Conservation (phyloP, 1,140 invertebrate species). For the Zophobas morio region DNA sequence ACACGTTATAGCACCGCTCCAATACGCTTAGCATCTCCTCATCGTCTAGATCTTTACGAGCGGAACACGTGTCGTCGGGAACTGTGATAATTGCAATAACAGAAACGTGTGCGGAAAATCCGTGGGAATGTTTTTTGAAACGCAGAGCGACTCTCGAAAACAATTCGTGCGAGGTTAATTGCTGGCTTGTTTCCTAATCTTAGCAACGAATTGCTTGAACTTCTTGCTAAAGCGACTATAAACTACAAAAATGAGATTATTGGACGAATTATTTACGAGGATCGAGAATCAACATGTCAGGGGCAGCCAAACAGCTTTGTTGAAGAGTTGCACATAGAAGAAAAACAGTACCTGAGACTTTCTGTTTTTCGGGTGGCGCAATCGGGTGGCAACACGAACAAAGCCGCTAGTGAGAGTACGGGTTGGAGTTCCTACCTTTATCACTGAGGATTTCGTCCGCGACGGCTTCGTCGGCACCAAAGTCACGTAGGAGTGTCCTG, state of each 20-base stretch:
- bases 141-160: slow-evolving; percentile 29
- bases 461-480: slow-evolving; percentile 77
- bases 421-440: slow-evolving; percentile 75
- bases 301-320: neutral
- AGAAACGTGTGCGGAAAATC: slow-evolving; percentile 36
- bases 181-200: neutral
- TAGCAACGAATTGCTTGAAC: slow-evolving; percentile 5
- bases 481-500: slow-evolving; percentile 77
- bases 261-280: slow-evolving; percentile 34
- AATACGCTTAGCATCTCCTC: slow-evolving; percentile 78
- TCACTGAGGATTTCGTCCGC: slow-evolving; percentile 80
- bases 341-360: neutral
- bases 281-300: neutral
- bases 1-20: slow-evolving; percentile 79
- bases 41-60: slow-evolving; percentile 77
- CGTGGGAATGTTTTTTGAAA: slow-evolving; percentile 9
- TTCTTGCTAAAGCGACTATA: slow-evolving; percentile 28
- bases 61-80: slow-evolving; percentile 78
- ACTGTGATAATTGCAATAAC: slow-evolving; percentile 68
- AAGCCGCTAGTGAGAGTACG: slow-evolving; percentile 42
- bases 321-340: neutral
- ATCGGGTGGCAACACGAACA: slow-evolving; percentile 41
- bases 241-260: slow-evolving; percentile 21
- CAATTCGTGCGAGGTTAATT: neutral
- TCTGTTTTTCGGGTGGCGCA: neutral